Evolutionary conservation across 2,888 invertebrate genomes (phyloP), one percentile per base, ranked within the genome.

Genomic region (Kryphioiulus occultus): DNA sequence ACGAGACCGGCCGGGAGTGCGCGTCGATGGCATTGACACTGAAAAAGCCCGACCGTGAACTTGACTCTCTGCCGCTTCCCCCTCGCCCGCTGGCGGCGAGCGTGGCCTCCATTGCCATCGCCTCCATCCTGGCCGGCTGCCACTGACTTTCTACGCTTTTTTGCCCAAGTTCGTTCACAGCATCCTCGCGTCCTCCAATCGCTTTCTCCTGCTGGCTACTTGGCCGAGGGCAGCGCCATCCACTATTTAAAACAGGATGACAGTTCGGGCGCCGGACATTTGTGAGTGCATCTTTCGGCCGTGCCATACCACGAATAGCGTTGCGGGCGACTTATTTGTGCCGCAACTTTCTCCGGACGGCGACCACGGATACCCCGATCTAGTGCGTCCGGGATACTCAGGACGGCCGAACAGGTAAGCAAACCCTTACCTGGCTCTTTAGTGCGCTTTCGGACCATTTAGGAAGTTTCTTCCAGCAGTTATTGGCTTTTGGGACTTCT

Each of bases 151-250:
- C 53, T 59, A 19, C 19, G 53, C 53, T 59, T 59, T 59, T 59
- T 59, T 59, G 53, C n/a, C 53, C n/a, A 17, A 59, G 53, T 59
- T 59, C 53, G 53, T 59, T 59, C 53, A n/a, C 53, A 35, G 35
- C 35, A 59, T 59, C 53, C 19, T n/a, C n/a, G 19, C 53, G 17
- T 59, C n/a, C 53, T 59, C 53, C 53, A 59, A 59, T 59, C 53
- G 17, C 53, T 59, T 59, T 59, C 53, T 59, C 53, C 53, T 17
- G 53, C 53, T 19, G 53, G 53, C 12, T n/a, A 19, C 53, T 59
- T 59, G 53, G 53, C 53, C 53, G 53, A 59, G 17, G 53, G 53
- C 53, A 59, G 53, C 53, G 53, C 53, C 53, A 59, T 59, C 53
- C 19, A 17, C 17, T 17, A 17, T 59, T 59, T 17, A 59, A 59